Conservation (phyloP, 1,140 invertebrate species). For the Neomicropteryx cornuta region DNA sequence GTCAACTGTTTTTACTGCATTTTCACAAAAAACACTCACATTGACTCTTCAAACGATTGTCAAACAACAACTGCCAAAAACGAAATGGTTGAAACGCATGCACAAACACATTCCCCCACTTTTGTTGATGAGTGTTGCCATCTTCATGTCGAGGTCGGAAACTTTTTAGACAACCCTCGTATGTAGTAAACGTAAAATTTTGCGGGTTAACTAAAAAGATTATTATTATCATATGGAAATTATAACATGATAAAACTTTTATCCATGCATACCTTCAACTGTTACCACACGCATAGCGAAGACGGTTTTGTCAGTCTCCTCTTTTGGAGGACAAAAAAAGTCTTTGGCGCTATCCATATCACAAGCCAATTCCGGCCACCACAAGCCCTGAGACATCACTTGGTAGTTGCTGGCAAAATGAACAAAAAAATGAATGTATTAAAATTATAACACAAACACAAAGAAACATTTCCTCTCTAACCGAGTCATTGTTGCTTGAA, state of each 20-base stretch:
- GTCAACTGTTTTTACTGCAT: no score
- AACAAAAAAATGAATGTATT: constrained; percentile 2
- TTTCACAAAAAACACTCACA: no score
- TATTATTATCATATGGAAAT: neutral
- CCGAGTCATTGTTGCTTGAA: no score
- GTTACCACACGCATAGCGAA: constrained; percentile 51
- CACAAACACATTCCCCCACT: no score
- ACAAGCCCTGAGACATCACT: constrained; percentile 57
- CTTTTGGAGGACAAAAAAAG: constrained; percentile 50
- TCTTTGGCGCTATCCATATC: constrained; percentile 48
- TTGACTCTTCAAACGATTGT: no score
- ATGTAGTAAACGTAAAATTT: no score
- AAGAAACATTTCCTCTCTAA: constrained; percentile 10
- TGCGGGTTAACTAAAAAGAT: constrained; percentile 1
- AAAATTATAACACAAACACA: neutral
- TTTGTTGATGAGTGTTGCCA: no score
- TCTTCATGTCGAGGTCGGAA: no score
- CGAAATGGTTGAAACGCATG: no score
- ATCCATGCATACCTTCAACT: constrained; percentile 24
- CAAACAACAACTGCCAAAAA: no score
- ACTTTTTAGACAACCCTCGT: no score
- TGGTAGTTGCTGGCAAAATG: constrained; percentile 47
- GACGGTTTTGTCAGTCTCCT: constrained; percentile 39
- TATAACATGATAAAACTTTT: constrained; percentile 1
- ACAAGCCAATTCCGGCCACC: constrained; percentile 68